A percentile compares a stretch with the other conserved stretches of the same genome.
Evolutionary conservation across 1,140 invertebrate genomes (phyloP).

Genomic region (Lepidurus apus): DNA sequence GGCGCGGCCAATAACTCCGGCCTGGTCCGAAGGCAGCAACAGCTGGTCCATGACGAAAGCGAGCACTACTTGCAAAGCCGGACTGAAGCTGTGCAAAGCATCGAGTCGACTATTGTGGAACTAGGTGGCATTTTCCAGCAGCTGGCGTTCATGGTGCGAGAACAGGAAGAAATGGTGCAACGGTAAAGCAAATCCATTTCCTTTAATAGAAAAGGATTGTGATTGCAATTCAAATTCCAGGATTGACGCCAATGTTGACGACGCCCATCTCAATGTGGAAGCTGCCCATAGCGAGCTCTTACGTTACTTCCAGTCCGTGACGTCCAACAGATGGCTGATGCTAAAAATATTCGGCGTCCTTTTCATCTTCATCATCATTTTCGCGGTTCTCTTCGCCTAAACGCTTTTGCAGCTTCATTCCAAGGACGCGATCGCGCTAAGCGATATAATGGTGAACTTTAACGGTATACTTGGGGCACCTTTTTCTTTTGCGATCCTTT

Average conservation of each 20-base stretch:
- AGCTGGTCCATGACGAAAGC: constrained; percentile 74
- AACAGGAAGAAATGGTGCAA: constrained; percentile 98
- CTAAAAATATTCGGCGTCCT: constrained; percentile 98
- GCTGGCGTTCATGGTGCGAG: constrained; percentile 96
- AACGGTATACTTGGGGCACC: neutral
- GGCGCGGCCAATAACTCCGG: constrained; percentile 40
- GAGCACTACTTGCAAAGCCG: constrained; percentile 80
- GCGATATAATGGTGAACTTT: neutral
- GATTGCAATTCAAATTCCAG: constrained; percentile 50
- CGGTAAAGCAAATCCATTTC: constrained; percentile 51
- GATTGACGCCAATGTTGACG: constrained; percentile 95
- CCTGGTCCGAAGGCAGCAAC: constrained; percentile 49
- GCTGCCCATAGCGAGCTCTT: constrained; percentile 94
- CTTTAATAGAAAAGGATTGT: constrained; percentile 19
- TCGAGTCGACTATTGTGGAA: constrained; percentile 98
- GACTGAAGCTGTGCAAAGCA: constrained; percentile 97
- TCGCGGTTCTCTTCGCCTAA: constrained; percentile 89
- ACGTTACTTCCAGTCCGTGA: constrained; percentile 96
- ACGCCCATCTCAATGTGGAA: constrained; percentile 93
- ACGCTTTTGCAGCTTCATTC: constrained; percentile 27
- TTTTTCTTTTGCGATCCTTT: neutral
- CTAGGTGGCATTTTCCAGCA: constrained; percentile 98
- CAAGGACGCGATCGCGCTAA: neutral
- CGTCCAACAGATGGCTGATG: constrained; percentile 97
- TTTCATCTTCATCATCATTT: constrained; percentile 99